These are phyloP conservation scores for Himalopsyche anomala DNA, from an alignment of 2,888 invertebrate species.

Conservation along the genomic window DNA sequence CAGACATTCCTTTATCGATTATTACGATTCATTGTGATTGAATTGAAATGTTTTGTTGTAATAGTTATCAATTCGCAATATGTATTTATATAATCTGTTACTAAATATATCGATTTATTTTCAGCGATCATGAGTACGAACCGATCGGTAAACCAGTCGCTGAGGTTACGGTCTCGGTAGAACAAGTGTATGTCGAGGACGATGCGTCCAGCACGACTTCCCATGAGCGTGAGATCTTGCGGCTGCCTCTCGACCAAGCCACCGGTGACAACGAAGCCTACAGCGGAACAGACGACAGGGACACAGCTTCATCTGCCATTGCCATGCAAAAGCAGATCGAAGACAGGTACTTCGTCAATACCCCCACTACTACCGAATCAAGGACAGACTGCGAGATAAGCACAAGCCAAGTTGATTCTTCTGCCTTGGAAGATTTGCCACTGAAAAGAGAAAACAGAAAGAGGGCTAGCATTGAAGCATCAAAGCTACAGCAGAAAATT, in stretches of 20 bases:
- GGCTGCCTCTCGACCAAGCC: conserved; percentile 69
- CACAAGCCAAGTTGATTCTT: conserved; percentile 82
- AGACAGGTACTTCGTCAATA: conserved; percentile 79
- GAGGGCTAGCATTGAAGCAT: conserved; percentile 75
- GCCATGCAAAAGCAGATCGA: conserved; percentile 80
- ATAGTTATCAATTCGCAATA: too few relatives aligned
- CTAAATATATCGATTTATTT: conserved; percentile 68
- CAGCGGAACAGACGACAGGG: conserved; percentile 69
- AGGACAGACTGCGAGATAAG: conserved; percentile 81
- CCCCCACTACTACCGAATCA: conserved; percentile 78
- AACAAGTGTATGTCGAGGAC: conserved; percentile 72
- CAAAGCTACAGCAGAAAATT: conserved; percentile 81
- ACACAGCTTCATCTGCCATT: conserved; percentile 70
- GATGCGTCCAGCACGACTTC: conserved; percentile 76
- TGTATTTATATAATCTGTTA: too few relatives aligned
- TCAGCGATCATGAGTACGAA: conserved; percentile 95
- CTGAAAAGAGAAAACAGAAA: conserved; percentile 77
- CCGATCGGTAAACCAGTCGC: conserved; percentile 84
- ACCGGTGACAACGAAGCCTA: conserved; percentile 72
- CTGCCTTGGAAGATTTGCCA: conserved; percentile 80
- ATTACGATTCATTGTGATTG: too few relatives aligned
- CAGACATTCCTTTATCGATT: too few relatives aligned
- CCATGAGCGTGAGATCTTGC: conserved; percentile 74
- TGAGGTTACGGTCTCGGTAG: conserved; percentile 47
- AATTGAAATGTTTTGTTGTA: too few relatives aligned